Percentiles rank a stretch among this genome's conserved stretches.
phyloP scores from a whole-genome alignment of 1,140 invertebrate genomes.

The Globodera ellingtonae region DNA sequence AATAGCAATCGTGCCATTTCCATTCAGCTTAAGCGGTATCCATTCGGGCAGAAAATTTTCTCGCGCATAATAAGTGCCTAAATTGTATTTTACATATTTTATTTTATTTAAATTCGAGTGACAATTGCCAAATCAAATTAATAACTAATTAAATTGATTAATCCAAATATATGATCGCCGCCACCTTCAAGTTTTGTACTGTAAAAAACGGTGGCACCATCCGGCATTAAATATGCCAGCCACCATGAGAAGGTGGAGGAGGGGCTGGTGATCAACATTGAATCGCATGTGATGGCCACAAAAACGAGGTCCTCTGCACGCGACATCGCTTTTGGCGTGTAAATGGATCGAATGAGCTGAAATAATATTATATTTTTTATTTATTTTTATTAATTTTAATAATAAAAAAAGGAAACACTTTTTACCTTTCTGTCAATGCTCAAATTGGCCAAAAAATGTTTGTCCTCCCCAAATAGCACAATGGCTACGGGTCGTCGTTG shows the following conservation, averaged over 20 bases:
- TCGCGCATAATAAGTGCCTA: not conserved
- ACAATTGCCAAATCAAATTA: not conserved
- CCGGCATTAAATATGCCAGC: conserved; percentile 35
- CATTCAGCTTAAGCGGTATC: not conserved
- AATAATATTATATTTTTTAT: too few relatives aligned
- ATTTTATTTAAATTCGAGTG: too few relatives aligned
- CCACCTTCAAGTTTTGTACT: not conserved
- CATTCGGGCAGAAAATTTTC: conserved; percentile 21
- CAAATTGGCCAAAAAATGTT: too few relatives aligned
- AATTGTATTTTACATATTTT: not conserved
- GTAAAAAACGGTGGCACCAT: conserved; percentile 5
- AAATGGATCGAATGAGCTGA: not conserved
- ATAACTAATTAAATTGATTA: not conserved
- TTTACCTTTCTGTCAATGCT: too few relatives aligned
- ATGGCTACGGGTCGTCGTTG: too few relatives aligned
- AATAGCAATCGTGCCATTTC: too few relatives aligned
- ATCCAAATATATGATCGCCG: too few relatives aligned
- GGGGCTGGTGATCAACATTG: conserved; percentile 29
- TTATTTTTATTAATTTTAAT: too few relatives aligned
- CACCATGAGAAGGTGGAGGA: conserved; percentile 40
- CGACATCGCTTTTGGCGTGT: conserved; percentile 22
- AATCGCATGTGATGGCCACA: conserved; percentile 25
- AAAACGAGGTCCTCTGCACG: conserved; percentile 35
- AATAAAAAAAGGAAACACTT: too few relatives aligned
- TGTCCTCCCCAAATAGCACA: too few relatives aligned